These are phyloP conservation scores for Labeo rohita DNA, from an alignment of 2,113 vertebrate genomes.

Conservation along the genomic window DNA sequence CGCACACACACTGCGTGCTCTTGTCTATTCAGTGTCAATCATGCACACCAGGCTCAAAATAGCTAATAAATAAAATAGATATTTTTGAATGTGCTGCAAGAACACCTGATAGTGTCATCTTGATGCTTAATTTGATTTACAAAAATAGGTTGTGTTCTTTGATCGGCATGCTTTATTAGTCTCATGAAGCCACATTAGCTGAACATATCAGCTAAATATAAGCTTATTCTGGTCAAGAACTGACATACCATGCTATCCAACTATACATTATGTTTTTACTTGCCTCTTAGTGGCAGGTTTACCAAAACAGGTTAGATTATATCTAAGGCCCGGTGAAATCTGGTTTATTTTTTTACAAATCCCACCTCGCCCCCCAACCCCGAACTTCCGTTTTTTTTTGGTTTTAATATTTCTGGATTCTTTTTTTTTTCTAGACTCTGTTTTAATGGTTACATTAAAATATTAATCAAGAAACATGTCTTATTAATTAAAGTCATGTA, in stretches of 20 bases:
- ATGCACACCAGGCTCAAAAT: neutral
- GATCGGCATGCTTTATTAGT: neutral
- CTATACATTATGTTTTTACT: neutral
- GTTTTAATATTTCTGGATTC: too few species aligned
- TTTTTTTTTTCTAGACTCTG: too few species aligned
- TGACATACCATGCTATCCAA: neutral
- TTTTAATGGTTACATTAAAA: too few species aligned
- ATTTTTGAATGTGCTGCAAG: neutral
- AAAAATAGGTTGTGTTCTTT: neutral
- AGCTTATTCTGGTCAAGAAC: neutral
- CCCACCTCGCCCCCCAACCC: too few species aligned
- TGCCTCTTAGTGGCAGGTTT: neutral
- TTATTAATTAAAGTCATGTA: too few species aligned
- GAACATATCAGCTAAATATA: neutral
- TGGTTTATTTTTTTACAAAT: too few species aligned
- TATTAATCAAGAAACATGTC: too few species aligned
- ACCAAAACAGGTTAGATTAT: neutral
- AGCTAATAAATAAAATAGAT: neutral
- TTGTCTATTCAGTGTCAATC: conserved; percentile 25
- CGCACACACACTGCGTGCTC: neutral
- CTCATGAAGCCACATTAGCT: neutral
- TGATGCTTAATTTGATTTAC: neutral
- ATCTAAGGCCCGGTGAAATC: too few species aligned
- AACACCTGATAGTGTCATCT: neutral
- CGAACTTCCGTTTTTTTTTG: too few species aligned